Base-by-base conservation (phyloP, 1,140 invertebrate species). In the Globodera rostochiensis region DNA sequence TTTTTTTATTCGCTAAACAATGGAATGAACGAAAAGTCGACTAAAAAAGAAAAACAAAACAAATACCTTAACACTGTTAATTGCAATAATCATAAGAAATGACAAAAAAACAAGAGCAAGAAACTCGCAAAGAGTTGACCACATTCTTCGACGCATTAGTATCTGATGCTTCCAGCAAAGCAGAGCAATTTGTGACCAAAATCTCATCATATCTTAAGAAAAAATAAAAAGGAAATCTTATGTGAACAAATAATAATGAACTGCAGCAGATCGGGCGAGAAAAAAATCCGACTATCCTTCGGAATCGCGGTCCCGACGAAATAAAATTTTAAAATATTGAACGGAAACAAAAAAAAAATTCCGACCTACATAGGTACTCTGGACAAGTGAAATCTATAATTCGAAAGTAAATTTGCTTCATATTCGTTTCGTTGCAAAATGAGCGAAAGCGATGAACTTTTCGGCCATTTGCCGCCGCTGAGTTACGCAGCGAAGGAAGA, bases 401-500 rank as follows among this genome's bases (percentile, higher is more conserved):
- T 36, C 2, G 36, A 36, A 36, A 36, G 36, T 36, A 36, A 36
- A 36, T 36, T 36, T 36, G 36, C 36, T 36, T 36, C 36, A 36
- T 0, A 36, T 36, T 36, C 2, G 1, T 36, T 36, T 36, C 36
- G 1, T 36, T 36, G 2, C 36, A 67, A 46, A 64, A 78, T 78
- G 77, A 19, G 46, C 36, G 77, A 78, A 8, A 78, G 3, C 9
- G 77, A 78, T 46, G 77, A 78, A 70, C 71, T 70, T 36, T 78
- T 70, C 46, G 64, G 57, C 25, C 70, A 70, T 46, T 78, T 78
- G 6, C 77, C 77, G 25, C 19, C 77, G 6, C 47, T 78, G 69
- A 78, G 45, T 78, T 78, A 46, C 47, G n/a, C 77, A 46, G 47
- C 13, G 66, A 71, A 71, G 36, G 77, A 78, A n/a, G 77, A 78